These are phyloP conservation scores for Columba livia DNA, from an alignment of 2,113 vertebrate species.

Conservation along the genomic window DNA sequence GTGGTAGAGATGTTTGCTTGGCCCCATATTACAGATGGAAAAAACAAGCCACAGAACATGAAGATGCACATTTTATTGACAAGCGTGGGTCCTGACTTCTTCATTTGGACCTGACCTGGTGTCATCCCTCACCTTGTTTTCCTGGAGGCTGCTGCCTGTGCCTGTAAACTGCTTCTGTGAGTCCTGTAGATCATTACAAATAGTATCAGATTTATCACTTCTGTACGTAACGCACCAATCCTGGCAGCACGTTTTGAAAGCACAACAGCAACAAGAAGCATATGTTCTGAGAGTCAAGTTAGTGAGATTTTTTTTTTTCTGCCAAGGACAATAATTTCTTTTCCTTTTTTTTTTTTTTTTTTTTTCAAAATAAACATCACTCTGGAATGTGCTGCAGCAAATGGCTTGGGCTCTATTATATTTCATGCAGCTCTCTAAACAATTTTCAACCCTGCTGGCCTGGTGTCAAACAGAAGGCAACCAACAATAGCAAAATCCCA, in stretches of 20 bases:
- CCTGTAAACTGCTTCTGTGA: conserved; percentile 20
- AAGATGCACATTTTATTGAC: neutral
- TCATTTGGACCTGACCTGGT: neutral
- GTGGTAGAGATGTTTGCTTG: neutral
- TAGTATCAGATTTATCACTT: conserved; percentile 62
- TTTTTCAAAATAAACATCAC: conserved; percentile 79
- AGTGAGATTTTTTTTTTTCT: conserved; percentile 65
- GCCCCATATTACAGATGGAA: neutral
- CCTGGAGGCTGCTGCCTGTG: neutral
- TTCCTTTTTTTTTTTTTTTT: conserved; percentile 47
- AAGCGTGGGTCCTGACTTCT: neutral
- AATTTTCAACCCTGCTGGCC: conserved; percentile 83
- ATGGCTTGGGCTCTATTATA: conserved; percentile 81
- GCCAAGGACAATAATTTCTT: conserved; percentile 84
- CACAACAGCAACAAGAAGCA: conserved; percentile 70
- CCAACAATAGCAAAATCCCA: conserved; percentile 97
- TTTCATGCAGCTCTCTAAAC: conserved; percentile 86
- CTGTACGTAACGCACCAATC: conserved; percentile 38
- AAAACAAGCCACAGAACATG: accelerated
- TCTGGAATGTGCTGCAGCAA: conserved; percentile 81
- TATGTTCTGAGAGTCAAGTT: conserved; percentile 72
- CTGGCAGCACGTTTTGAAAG: conserved; percentile 69
- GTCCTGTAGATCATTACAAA: conserved; percentile 57
- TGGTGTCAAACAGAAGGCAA: conserved; percentile 93
- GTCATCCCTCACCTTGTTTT: neutral